These are phyloP conservation scores for Saccopteryx leptura DNA, from an alignment of 2,113 vertebrate species.

Conservation along the genomic window DNA sequence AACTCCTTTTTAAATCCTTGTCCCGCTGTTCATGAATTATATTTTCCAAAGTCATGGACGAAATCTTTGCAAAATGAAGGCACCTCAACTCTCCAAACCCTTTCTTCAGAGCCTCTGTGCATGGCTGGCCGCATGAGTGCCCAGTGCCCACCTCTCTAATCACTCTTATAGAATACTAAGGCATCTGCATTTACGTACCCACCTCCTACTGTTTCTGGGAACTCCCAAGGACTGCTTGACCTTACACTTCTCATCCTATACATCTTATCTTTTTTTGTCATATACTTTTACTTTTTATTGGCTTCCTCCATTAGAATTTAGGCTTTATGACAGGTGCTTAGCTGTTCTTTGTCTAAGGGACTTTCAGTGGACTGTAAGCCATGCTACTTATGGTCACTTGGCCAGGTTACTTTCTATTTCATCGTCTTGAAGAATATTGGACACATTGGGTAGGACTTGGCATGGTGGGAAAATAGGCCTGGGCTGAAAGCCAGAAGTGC, in stretches of 20 bases:
- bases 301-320: background rate
- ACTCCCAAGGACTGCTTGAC: background rate
- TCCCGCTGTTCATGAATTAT: background rate
- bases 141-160: background rate
- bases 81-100: background rate
- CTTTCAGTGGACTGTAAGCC: background rate
- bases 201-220: background rate
- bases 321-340: background rate
- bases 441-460: background rate
- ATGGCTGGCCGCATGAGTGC: fast-evolving
- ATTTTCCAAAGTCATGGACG: background rate
- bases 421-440: background rate
- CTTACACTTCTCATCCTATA: background rate
- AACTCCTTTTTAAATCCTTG: background rate
- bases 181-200: background rate
- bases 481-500: background rate
- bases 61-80: background rate
- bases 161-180: background rate
- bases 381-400: background rate
- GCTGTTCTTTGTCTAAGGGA: background rate
- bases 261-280: background rate
- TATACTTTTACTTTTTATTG: background rate
- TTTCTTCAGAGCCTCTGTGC: background rate
- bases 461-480: background rate
- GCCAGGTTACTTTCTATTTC: background rate